Base-by-base conservation (phyloP, 2,113 vertebrate species). In the western clawed frog (Xenopus tropicalis) region DNA sequence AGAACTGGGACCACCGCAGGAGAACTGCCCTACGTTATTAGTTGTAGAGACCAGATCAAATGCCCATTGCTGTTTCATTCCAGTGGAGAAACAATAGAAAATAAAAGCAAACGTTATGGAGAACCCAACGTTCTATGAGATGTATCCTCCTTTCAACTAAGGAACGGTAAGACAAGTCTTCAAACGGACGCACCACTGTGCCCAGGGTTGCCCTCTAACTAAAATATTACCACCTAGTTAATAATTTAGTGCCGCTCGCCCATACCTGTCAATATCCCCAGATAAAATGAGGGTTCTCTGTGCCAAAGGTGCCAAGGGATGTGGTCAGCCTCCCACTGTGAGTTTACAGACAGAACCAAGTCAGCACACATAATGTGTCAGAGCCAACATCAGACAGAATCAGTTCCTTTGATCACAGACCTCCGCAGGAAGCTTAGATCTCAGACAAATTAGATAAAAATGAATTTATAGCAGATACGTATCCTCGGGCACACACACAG, bases 401-500 rank as follows among this genome's bases (percentile, higher is more conserved):
- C 91, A 88, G 84, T 85, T 88, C 87, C 95, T 98, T 98, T 98
- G 95, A 98, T 98, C 96, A 97, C 79, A 73, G 88, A 91, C 89
- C 92, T 94, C 94, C 90, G 92, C 90, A 94, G 94, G 94, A 96
- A 95, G 92, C 92, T 93, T 88, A 94, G 92, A 95, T 96, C 93
- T 96, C 94, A 94, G 89, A 94, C 94, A 96, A 98, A 96, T 94
- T 93, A 91, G 92, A 94, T 94, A 93, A 93, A 96, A 98, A 98
- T 98, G 94, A 95, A 96, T 97, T 98, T 97, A 94, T 88, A 92
- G 87, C 87, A 90, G 88, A 88, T 91, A 90, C 69, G 85, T 90
- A 66, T 92, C 94, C 93, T 79, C 66, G 84, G 90, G 93, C 73
- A 93, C 94, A 66, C 94, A 65, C 71, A 85, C 83, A 79, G 83